phyloP scores from a whole-genome alignment of 2,888 invertebrate genomes.

The Keiferia lycopersicella region DNA sequence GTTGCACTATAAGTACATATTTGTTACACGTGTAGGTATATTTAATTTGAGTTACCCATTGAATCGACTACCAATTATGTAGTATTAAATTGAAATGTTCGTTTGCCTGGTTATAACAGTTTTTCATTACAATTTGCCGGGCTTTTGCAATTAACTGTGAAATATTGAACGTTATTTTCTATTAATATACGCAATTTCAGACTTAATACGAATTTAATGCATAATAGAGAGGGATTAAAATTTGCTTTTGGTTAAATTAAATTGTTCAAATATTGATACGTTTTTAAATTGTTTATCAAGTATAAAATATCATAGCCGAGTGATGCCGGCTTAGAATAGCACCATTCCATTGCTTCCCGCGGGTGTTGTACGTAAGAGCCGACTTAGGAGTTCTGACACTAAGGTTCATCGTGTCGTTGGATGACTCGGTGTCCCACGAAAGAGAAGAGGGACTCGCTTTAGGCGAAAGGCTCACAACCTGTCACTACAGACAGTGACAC shows the following conservation, averaged over 20 bases:
- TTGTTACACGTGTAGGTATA: neutral
- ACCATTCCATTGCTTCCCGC: too few relatives aligned
- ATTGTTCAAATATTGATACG: neutral
- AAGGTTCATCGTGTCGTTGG: too few relatives aligned
- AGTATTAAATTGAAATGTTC: conserved; percentile 11
- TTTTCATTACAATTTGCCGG: conserved; percentile 9
- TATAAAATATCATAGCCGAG: too few relatives aligned
- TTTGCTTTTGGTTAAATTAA: neutral
- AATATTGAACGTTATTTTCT: conserved; percentile 9
- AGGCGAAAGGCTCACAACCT: too few relatives aligned
- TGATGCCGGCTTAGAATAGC: too few relatives aligned
- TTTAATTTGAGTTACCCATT: conserved; percentile 8
- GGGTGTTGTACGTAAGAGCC: too few relatives aligned
- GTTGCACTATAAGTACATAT: neutral
- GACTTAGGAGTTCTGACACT: too few relatives aligned
- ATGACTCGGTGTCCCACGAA: too few relatives aligned
- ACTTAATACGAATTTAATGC: neutral
- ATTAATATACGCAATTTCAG: neutral
- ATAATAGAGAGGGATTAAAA: neutral
- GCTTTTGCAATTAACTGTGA: neutral
- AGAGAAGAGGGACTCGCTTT: too few relatives aligned
- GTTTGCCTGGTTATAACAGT: neutral
- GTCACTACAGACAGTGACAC: too few relatives aligned
- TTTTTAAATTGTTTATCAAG: neutral
- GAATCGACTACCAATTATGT: conserved; percentile 6